Conservation (phyloP, 2,113 vertebrate genomes). For the Callospermophilus lateralis region DNA sequence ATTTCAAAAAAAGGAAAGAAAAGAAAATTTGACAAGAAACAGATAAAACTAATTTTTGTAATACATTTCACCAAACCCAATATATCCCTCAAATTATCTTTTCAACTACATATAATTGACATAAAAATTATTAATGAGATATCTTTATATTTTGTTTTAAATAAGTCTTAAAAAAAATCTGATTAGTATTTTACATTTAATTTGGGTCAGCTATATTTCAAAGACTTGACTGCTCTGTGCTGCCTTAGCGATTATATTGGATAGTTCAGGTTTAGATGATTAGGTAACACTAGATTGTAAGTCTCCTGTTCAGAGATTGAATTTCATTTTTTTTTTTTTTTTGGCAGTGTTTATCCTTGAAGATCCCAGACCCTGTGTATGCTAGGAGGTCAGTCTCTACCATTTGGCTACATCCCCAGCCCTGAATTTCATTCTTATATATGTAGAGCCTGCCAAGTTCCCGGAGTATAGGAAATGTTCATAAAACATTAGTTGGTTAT, state of each 20-base stretch:
- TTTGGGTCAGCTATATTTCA: not conserved
- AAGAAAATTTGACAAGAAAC: not conserved
- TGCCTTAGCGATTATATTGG: not conserved
- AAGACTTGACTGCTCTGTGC: not conserved
- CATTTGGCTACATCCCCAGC: not conserved
- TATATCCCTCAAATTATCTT: slow-evolving; percentile 12
- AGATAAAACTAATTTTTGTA: not conserved
- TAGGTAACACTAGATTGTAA: not conserved
- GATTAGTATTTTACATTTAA: not conserved
- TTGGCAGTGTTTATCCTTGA: not conserved
- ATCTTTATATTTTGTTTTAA: no score
- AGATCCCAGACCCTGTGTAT: not conserved
- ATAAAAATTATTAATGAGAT: not conserved
- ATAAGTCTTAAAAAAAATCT: no score
- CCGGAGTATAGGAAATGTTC: not conserved
- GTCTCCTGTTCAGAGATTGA: not conserved
- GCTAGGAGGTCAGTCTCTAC: not conserved
- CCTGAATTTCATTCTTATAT: not conserved
- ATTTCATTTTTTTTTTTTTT: no score
- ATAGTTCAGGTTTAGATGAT: not conserved
- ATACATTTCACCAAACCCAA: not conserved
- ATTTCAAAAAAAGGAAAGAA: no score
- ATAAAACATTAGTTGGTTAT: not conserved
- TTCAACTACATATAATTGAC: not conserved
- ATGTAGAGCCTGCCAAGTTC: not conserved